Evolutionary conservation across 2,113 vertebrate species (phyloP), one percentile per base, ranked within the genome.

Genomic region (Clinocottus analis): DNA sequence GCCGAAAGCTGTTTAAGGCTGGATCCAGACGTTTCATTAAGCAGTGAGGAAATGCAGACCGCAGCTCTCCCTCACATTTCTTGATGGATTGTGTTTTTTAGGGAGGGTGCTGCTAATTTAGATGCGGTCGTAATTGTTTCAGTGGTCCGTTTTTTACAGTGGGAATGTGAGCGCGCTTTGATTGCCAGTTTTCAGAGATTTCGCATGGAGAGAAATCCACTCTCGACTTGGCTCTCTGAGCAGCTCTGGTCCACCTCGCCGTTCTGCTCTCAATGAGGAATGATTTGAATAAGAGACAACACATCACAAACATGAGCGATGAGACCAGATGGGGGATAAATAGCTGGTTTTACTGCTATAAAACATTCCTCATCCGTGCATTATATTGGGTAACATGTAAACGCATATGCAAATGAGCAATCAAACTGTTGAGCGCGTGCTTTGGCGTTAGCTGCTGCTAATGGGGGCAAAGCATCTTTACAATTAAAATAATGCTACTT

Each of bases 81-180:
- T 84, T 67, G 60, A 87, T 77, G 75, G 70, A 80, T 88, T 81
- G 76, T 76, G 75, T 77, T 88, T 86, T 59, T 77, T 65, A 68
- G 74, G 69, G 77, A 65, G 77, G 65, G 73, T 45, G 88, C 73
- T 75, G 77, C 69, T 86, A 47, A 84, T 90, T 87, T 41, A 84
- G 55, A 87, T 72, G 82, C 3, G 64, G 67, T 79, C 72, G 33
- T 86, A 67, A 89, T 89, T 83, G 80, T 85, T 90, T 86, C 65
- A 67, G 85, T 79, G 87, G 87, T 85, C 78, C 71, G 82, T 70
- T 85, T 61, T 89, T 86, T 84, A 87, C 63, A 69, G 86, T 70
- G 77, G 77, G 85, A 90, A 84, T 64, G 43, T 41, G 39, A 70
- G 68, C 82, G 53, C 33, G 12, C 75, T 80, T 73, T 75, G 75